A percentile compares a stretch with the other conserved stretches of the same genome.
Conservation (phyloP, 2,888 invertebrate species). For the Leptodirus hochenwartii region DNA sequence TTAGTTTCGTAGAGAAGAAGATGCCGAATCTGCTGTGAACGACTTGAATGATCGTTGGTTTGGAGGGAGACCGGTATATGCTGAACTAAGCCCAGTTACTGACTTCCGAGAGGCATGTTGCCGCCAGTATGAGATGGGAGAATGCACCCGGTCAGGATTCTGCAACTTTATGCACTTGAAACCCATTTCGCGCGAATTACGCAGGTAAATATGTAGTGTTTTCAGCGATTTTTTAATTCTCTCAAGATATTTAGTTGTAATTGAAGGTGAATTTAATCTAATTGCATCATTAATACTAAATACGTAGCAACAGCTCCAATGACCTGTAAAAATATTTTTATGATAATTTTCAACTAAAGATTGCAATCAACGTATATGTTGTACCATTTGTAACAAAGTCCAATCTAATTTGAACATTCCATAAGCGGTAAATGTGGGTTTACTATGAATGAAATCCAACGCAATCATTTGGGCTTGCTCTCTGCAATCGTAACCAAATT, state of each 20-base stretch:
- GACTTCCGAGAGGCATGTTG: constrained; percentile 99
- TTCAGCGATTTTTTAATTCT: constrained; percentile 1
- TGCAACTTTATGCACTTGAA: constrained; percentile 99
- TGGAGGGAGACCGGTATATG: constrained; percentile 93
- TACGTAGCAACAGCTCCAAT: constrained; percentile 2
- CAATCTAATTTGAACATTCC: too few relatives aligned
- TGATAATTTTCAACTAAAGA: not conserved
- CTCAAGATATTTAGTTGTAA: constrained; percentile 7
- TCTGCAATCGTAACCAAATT: too few relatives aligned
- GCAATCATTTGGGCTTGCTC: too few relatives aligned
- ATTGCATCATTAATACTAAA: constrained; percentile 6
- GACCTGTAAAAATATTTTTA: constrained; percentile 2
- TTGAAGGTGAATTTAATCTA: too few relatives aligned
- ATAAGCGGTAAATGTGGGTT: too few relatives aligned
- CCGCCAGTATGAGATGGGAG: constrained; percentile 98
- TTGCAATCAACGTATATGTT: too few relatives aligned
- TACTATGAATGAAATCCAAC: too few relatives aligned
- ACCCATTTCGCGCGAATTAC: constrained; percentile 87
- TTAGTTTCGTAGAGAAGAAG: constrained; percentile 89
- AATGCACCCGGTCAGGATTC: constrained; percentile 96
- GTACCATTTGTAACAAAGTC: too few relatives aligned
- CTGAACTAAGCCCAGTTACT: constrained; percentile 96
- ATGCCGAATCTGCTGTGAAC: constrained; percentile 93
- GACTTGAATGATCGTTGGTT: constrained; percentile 99
- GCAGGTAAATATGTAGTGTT: constrained; percentile 42